A percentile compares a stretch with the other conserved stretches of the same genome.
Conservation (phyloP, 2,113 vertebrate species). For the Oryzias woworae region DNA sequence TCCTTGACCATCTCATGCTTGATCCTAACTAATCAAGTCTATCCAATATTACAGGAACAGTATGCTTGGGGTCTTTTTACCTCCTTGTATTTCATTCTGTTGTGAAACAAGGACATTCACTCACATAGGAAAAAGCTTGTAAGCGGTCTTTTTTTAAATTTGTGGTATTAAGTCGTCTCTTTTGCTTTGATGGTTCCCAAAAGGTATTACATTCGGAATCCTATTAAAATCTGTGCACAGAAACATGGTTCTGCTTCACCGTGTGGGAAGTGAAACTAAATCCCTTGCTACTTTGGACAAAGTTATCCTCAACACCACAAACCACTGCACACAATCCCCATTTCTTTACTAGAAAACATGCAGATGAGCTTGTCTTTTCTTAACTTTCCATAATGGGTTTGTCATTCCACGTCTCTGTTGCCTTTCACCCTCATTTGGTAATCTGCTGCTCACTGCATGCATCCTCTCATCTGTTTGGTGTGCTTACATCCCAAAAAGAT, state of each 20-base stretch:
- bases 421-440: slow-evolving; percentile 34
- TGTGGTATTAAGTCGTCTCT: slow-evolving; percentile 10
- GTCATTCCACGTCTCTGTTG: slow-evolving; percentile 21
- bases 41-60: no score
- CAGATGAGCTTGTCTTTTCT: neutral
- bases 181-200: slow-evolving; percentile 13
- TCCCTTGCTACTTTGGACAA: neutral
- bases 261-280: slow-evolving; percentile 14
- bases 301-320: slow-evolving; percentile 5
- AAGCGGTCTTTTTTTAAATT: slow-evolving; percentile 9
- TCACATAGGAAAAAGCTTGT: neutral
- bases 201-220: slow-evolving; percentile 5
- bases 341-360: slow-evolving; percentile 16
- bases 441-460: slow-evolving; percentile 1
- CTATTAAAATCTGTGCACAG: neutral
- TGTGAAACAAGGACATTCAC: neutral
- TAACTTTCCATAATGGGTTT: slow-evolving; percentile 17
- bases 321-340: slow-evolving; percentile 8
- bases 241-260: slow-evolving; percentile 3
- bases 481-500: slow-evolving; percentile 33
- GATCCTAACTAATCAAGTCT: no score
- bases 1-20: no score
- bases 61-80: no score
- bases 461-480: slow-evolving; percentile 34
- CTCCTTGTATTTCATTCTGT: neutral